phyloP scores from a whole-genome alignment of 2,797 vertebrate genomes.

The Rhabdomys pumilio region DNA sequence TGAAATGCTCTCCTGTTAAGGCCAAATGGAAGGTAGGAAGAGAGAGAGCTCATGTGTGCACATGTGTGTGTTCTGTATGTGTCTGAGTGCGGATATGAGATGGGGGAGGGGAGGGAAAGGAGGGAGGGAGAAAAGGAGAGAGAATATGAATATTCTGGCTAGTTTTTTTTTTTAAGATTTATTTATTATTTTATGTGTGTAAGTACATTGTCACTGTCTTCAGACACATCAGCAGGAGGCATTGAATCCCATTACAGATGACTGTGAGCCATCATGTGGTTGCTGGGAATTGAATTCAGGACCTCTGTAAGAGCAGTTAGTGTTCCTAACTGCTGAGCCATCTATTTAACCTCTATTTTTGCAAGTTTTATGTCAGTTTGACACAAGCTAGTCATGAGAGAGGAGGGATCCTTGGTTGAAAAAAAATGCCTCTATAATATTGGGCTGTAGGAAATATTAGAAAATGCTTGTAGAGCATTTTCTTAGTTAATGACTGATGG shows the following conservation, averaged over 20 bases:
- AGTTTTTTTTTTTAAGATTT: background rate
- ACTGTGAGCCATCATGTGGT: background rate
- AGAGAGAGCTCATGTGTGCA: background rate
- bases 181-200: background rate
- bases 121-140: background rate
- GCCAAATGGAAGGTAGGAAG: background rate
- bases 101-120: no score
- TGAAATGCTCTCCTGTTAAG: background rate
- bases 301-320: background rate
- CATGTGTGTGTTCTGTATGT: background rate
- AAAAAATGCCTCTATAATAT: background rate
- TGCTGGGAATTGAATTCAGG: background rate
- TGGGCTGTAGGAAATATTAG: background rate
- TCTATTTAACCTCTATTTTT: no score
- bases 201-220: background rate
- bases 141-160: background rate
- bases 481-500: background rate
- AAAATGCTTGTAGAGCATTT: background rate
- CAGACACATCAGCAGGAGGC: background rate
- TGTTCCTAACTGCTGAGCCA: no score
- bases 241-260: background rate
- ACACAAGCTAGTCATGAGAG: background rate
- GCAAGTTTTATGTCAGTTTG: background rate
- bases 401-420: background rate
- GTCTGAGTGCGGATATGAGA: background rate